Percentiles rank a stretch among this genome's conserved stretches.
These are phyloP conservation scores for Sylvicapra grimmia DNA, from an alignment of 2,113 vertebrate species.

Conservation along the genomic window DNA sequence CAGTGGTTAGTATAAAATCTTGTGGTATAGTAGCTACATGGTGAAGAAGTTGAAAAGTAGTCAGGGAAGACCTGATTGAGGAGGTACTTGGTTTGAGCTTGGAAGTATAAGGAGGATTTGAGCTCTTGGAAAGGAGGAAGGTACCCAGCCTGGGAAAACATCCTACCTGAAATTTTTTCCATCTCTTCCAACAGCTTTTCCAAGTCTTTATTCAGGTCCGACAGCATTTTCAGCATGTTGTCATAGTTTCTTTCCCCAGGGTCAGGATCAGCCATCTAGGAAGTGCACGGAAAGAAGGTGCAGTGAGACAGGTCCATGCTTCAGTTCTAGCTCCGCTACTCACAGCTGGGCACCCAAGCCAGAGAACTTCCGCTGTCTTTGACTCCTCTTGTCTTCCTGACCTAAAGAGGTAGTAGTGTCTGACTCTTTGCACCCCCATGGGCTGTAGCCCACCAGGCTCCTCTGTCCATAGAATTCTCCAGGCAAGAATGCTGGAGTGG, in stretches of 20 bases:
- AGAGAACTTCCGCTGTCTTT: background rate
- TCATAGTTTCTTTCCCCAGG: conserved; percentile 61
- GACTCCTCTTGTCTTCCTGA: background rate
- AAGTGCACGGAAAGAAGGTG: background rate
- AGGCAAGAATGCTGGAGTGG: background rate
- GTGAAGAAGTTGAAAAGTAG: background rate
- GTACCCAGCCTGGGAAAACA: background rate
- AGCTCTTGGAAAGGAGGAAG: background rate
- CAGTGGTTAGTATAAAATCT: background rate
- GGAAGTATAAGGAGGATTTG: background rate
- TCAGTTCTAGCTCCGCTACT: background rate
- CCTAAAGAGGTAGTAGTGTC: background rate
- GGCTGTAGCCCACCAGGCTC: background rate
- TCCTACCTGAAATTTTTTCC: conserved; percentile 80
- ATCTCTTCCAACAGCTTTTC: conserved; percentile 79
- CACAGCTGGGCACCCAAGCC: background rate
- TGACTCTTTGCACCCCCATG: background rate
- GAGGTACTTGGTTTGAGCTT: background rate
- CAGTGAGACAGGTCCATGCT: background rate
- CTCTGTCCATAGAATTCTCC: background rate
- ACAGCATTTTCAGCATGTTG: conserved; percentile 58
- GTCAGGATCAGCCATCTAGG: conserved; percentile 78
- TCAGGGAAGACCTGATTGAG: background rate
- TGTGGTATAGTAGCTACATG: background rate
- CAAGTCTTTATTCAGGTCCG: conserved; percentile 73